Evolutionary conservation across 1,140 invertebrate species (phyloP), one percentile per base, ranked within the genome.

Genomic region (Drosophila leontia): DNA sequence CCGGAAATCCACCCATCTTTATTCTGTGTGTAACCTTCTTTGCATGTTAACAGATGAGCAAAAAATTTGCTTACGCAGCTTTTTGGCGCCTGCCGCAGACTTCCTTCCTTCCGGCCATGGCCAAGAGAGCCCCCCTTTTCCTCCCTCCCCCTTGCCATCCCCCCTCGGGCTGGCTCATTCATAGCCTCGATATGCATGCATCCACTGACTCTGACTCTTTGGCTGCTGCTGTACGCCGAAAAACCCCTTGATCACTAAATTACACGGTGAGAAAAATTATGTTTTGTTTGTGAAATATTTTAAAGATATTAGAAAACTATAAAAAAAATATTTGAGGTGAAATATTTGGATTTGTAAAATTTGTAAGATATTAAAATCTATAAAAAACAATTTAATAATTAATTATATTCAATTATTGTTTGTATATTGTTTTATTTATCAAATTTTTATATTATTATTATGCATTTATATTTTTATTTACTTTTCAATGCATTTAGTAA

Each of bases 41-140:
- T 63, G 75, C 76, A 71, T 77, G 69, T 51, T 63, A 80, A 80
- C 64, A 71, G 53, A 56, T 55, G 45, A 60, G 32, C 50, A 72
- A 79, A 68, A 63, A 71, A 74, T 72, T 72, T 80, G 83, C 83
- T 86, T 86, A 87, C 83, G 83, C 80, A 82, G 82, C 82, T 78
- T 82, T 74, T 86, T 78, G 82, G 53, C 62, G 82, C 70, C 83
- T 68, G 75, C 67, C 84, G 77, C 68, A 83, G 68, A 83, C 70
- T 75, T 81, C 55, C 82, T 81, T 88, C 69, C 79, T 81, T 88
- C 69, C 79, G 64, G 75, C 64, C 75, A 56, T 70, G 64, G 44
- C 57, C 64, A 48, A 56, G 53, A 39, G 48, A 37, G 32, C 23
- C 17, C 51, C 32, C 41, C 3, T 13, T 9, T n/a, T 8, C 29